phyloP scores from a whole-genome alignment of 2,113 vertebrate species.

The Aviceda subcristata region DNA sequence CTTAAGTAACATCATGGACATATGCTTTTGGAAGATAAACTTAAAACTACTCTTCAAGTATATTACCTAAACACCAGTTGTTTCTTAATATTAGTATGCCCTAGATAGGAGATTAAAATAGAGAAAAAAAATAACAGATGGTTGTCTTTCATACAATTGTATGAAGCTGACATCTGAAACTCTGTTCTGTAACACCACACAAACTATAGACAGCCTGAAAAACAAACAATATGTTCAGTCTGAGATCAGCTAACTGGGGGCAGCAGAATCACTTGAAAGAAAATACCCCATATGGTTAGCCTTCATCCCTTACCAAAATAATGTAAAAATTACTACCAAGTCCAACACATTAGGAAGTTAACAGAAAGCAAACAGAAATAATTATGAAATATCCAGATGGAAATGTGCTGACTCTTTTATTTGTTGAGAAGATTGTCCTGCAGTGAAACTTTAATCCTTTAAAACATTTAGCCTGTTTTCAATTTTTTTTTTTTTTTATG shows the following conservation, averaged over 20 bases:
- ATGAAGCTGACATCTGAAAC: neutral
- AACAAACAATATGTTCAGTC: neutral
- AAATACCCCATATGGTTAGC: neutral
- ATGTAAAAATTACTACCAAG: neutral
- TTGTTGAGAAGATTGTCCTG: neutral
- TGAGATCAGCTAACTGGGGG: neutral
- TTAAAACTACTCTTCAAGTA: neutral
- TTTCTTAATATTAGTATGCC: neutral
- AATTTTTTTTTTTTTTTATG: neutral
- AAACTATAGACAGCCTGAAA: neutral
- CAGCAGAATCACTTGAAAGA: neutral
- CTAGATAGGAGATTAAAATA: neutral
- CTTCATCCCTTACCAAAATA: neutral
- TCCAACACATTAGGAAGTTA: neutral
- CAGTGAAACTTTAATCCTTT: conserved; percentile 1
- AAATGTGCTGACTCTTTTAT: neutral
- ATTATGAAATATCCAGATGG: neutral
- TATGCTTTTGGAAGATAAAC: neutral
- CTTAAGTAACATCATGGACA: neutral
- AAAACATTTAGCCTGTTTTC: conserved; percentile 4
- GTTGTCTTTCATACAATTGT: neutral
- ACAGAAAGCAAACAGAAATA: conserved; percentile 6
- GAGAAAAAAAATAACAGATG: neutral
- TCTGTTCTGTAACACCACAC: neutral
- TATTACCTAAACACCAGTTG: neutral